phyloP scores from a whole-genome alignment of 2,888 invertebrate species.

The Heliconius cydno region DNA sequence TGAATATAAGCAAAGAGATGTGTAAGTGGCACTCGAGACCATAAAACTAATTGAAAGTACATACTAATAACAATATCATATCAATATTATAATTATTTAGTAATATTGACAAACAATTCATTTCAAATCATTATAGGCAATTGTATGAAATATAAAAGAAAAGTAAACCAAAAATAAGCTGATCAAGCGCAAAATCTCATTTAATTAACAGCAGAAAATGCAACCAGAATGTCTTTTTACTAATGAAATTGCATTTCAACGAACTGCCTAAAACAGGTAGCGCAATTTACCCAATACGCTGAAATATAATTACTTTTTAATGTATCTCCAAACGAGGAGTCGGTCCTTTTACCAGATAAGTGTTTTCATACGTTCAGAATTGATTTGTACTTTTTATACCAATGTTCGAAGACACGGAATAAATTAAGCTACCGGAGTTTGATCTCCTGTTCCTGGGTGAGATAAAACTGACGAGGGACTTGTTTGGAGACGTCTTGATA shows the following conservation, averaged over 20 bases:
- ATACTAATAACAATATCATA: not conserved
- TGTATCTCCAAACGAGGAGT: constrained; percentile 42
- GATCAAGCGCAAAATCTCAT: not conserved
- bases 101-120: too few relatives aligned
- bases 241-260: not conserved
- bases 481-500: constrained; percentile 44
- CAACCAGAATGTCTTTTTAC: not conserved
- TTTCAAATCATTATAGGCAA: not conserved
- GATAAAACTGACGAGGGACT: constrained; percentile 46
- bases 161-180: not conserved
- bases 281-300: constrained; percentile 33
- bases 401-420: constrained; percentile 69
- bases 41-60: not conserved
- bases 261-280: constrained; percentile 26
- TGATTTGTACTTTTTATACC: constrained; percentile 57
- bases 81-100: not conserved
- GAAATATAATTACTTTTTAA: constrained; percentile 42
- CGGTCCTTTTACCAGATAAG: constrained; percentile 58
- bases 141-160: not conserved
- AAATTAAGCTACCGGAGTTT: constrained; percentile 80
- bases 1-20: not conserved
- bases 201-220: constrained; percentile 11
- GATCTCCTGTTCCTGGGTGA: constrained; percentile 55
- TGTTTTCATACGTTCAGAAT: constrained; percentile 59
- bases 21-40: not conserved